Evolutionary conservation across 2,888 invertebrate species (phyloP).

Genomic region (Mechanitis messenoides): DNA sequence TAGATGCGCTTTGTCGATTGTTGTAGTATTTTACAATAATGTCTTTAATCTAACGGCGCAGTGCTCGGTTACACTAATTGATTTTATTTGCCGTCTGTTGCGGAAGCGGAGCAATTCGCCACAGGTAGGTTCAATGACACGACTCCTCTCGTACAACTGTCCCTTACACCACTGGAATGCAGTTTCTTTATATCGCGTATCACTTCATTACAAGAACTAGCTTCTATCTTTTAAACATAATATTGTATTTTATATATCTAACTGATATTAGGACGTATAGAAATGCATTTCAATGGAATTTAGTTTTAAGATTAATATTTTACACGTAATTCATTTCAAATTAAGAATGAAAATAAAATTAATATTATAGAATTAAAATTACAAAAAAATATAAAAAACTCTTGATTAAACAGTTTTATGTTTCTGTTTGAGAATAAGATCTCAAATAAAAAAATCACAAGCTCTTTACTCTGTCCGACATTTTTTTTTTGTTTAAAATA

Average conservation of each 20-base stretch:
- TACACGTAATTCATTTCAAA: background rate
- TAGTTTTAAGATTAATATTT: background rate
- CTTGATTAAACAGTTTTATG: too few species aligned
- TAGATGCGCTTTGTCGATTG: slow-evolving; percentile 26
- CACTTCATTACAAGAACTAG: slow-evolving; percentile 25
- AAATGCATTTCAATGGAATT: background rate
- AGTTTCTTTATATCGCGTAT: slow-evolving; percentile 36
- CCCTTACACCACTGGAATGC: slow-evolving; percentile 53
- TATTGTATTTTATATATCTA: background rate
- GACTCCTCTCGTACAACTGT: slow-evolving; percentile 40
- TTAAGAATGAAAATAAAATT: too few species aligned
- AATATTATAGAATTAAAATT: background rate
- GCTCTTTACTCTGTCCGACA: too few species aligned
- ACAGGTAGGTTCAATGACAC: slow-evolving; percentile 66
- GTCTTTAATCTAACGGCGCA: slow-evolving; percentile 44
- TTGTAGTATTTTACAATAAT: slow-evolving; percentile 29
- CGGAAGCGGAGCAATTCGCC: slow-evolving; percentile 59
- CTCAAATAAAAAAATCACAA: too few species aligned
- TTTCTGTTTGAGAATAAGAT: too few species aligned
- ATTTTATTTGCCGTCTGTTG: slow-evolving; percentile 56
- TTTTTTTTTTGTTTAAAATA: too few species aligned
- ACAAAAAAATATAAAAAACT: too few species aligned
- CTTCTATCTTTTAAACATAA: slow-evolving; percentile 8
- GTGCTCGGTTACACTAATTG: slow-evolving; percentile 51
- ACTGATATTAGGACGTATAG: background rate